phyloP scores from a whole-genome alignment of 2,113 vertebrate species.

The Ciconia boyciana region DNA sequence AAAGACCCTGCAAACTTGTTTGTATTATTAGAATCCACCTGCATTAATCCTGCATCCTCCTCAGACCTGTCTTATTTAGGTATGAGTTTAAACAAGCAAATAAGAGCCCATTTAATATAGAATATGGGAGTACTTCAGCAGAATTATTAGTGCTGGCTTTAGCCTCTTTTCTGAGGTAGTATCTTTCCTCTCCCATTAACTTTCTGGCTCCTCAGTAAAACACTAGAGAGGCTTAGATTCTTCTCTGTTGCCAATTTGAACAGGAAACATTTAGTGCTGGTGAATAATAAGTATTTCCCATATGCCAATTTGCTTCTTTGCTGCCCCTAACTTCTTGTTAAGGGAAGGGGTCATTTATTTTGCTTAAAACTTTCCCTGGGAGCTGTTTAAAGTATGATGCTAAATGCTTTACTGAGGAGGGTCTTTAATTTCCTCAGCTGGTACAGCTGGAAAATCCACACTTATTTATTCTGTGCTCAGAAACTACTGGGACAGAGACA shows the following conservation, averaged over 20 bases:
- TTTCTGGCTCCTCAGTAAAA: background rate
- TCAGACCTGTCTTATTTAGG: background rate
- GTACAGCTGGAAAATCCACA: constrained; percentile 45
- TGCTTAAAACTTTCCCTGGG: background rate
- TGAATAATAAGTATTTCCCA: constrained; percentile 20
- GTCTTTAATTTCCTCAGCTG: constrained; percentile 38
- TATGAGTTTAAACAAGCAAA: background rate
- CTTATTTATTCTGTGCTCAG: background rate
- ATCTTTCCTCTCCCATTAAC: background rate
- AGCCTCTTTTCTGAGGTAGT: background rate
- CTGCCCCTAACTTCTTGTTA: background rate
- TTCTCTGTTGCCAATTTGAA: background rate
- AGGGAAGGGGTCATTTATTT: constrained; percentile 29
- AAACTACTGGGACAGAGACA: background rate
- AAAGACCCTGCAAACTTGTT: background rate
- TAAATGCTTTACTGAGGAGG: constrained; percentile 27
- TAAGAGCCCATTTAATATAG: background rate
- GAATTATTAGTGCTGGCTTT: background rate
- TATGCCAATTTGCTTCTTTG: constrained; percentile 29
- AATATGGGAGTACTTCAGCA: background rate
- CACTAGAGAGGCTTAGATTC: background rate
- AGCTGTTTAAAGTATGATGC: constrained; percentile 40
- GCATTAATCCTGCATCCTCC: background rate
- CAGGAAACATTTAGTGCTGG: constrained; percentile 2
- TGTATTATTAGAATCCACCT: background rate